Percentiles rank a stretch among this genome's conserved stretches.
These are phyloP conservation scores for Eurystomus gularis DNA, from an alignment of 2,113 vertebrate genomes.

Conservation along the genomic window DNA sequence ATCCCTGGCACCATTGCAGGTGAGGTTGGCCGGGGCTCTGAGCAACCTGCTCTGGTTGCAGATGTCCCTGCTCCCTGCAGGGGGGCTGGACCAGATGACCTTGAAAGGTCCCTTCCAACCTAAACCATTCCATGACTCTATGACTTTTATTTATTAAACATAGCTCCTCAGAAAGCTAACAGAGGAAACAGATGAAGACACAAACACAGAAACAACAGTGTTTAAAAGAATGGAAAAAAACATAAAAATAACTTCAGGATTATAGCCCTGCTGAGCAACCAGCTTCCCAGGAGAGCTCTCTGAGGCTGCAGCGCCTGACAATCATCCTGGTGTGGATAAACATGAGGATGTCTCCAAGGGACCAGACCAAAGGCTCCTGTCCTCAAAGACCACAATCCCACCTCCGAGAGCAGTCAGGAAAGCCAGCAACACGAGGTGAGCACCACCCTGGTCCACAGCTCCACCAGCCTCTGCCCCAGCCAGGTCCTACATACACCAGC, in stretches of 20 bases:
- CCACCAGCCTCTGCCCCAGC: background rate
- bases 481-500: background rate
- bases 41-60: background rate
- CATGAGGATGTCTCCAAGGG: no score
- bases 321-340: no score
- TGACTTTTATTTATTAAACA: background rate
- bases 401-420: no score
- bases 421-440: rapidly evolving
- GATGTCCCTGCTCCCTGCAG: background rate
- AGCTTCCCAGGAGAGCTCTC: no score
- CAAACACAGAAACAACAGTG: background rate
- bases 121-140: background rate
- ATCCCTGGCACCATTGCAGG: background rate
- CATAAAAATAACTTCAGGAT: no score
- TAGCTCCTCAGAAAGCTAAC: background rate
- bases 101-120: background rate
- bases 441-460: background rate
- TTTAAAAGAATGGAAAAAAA: background rate
- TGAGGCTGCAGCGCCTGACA: no score
- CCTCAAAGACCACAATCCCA: no score
- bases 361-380: no score
- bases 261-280: no score
- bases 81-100: background rate
- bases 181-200: background rate
- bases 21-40: background rate